Conservation (phyloP, 2,888 invertebrate species). For the Ommatoiulus sabulosus region DNA sequence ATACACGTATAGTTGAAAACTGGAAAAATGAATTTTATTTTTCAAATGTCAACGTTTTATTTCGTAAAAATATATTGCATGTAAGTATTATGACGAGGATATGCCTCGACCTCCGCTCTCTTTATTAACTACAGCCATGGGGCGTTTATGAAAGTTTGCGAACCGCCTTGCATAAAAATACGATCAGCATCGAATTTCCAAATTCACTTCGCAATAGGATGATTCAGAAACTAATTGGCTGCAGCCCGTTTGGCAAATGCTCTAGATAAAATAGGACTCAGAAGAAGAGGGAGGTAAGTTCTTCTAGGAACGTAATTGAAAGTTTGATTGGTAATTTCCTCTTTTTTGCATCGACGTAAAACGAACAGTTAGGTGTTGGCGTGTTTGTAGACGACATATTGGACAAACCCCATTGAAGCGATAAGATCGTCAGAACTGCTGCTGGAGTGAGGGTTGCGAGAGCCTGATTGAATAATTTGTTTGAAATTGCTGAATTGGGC, state of each 20-base stretch:
- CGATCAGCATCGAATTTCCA: not conserved
- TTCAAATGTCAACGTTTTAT: not conserved
- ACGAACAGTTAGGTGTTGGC: not conserved
- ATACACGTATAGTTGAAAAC: not conserved
- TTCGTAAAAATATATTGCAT: not conserved
- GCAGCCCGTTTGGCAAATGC: too few species aligned
- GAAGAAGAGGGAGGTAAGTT: slow-evolving; percentile 27
- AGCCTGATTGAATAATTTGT: slow-evolving; percentile 36
- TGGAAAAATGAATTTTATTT: too few species aligned
- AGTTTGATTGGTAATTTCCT: slow-evolving; percentile 22
- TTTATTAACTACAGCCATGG: not conserved
- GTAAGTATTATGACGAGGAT: too few species aligned
- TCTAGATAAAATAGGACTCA: not conserved
- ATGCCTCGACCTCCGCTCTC: too few species aligned
- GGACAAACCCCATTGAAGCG: slow-evolving; percentile 5
- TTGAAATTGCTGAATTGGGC: not conserved
- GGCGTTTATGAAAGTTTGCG: not conserved
- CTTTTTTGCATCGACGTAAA: not conserved
- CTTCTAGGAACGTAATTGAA: not conserved
- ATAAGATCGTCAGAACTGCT: not conserved
- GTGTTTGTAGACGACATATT: not conserved
- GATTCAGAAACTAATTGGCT: not conserved
- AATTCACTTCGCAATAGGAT: not conserved
- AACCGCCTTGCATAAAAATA: not conserved
- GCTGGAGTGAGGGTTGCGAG: not conserved